Evolutionary conservation across 2,113 vertebrate species (phyloP), one percentile per base, ranked within the genome.

Genomic region (Sorex fumeus): DNA sequence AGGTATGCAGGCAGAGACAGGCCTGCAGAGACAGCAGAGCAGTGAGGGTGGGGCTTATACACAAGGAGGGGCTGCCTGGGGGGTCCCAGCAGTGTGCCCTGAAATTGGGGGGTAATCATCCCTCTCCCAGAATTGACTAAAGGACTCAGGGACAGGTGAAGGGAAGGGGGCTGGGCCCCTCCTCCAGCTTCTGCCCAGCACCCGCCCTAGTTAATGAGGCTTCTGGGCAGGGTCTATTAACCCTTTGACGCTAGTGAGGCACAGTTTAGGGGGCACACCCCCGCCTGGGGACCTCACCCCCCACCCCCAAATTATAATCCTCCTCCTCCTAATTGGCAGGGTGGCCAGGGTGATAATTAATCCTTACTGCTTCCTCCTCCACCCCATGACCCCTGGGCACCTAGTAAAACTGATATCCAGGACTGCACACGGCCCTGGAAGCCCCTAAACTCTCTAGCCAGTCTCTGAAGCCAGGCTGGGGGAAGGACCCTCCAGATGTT

Each of bases 281-380:
- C 83, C 34, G 89, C 92, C 79, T 81, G 69, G 84, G 93, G 96
- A 69, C 91, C 84, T 94, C 27, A 75, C 40, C 83, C 47, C 88
- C 93, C 88, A 88, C 91, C 95, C 83, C 92, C 79, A 93, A 97
- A 96, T 96, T 95, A 96, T 93, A 90, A 91, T 87, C 86, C 88
- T 95, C 84, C 78, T 90, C 69, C 86, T 43, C 91, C 95, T 96
- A 97, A 97, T 96, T 96, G 95, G 67, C 90, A 91, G 71, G 72
- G 62, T 76, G 18, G 90, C 83, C 86, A 92, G 67, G 43, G 81
- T 77, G 83, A 43, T 86, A 93, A 97, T 96, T 96, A 95, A 87
- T 67, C 87, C 77, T 84, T 77, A 76, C 45, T n/a, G n/a, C 32
- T n/a, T 32, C 71, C 13, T 57, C 80, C 70, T 81, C 91, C 67